Evolutionary conservation across 2,113 vertebrate species (phyloP), one percentile per base, ranked within the genome.

Genomic region (Bos javanicus): DNA sequence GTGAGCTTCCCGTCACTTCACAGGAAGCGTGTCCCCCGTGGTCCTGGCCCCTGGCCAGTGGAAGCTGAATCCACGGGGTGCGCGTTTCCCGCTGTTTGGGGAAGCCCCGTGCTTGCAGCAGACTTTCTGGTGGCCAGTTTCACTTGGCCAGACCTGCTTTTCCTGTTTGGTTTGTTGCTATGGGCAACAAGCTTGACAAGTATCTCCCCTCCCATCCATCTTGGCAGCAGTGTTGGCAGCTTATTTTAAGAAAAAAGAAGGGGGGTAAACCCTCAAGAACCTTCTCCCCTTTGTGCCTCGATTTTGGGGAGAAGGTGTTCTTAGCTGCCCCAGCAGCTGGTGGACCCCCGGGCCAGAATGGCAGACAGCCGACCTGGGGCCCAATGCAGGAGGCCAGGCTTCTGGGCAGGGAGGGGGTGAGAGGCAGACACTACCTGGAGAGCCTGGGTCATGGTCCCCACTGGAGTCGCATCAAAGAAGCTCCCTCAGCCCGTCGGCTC

Each of bases 101-200:
- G 64, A 52, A 43, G 46, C n/a, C 56, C 0, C 8, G 14, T 2
- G 39, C 39, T 11, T 12, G 33, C 30, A 60, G 81, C 88, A 71
- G 86, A 60, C 91, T 85, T 48, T 12, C 81, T 43, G 13, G 46
- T 43, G 56, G 84, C 87, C 36, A 26, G 5, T 74, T 87, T 36
- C 59, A 57, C 74, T 84, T 96, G 96, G 96, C 97, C 95, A 98
- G 98, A 94, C 97, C 91, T 85, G 97, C 96, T 95, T 97, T 97
- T 97, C 97, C 97, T 98, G 97, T 97, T 96, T 91, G 62, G 83
- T 81, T 59, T 95, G 94, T 98, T 98, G 97, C 96, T 90, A 50
- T 43, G 50, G 71, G 97, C 97, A 82, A 97, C 93, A 14, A 52
- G 57, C 92, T 93, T 7, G 16, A 6, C 78, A 83, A 81, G 28